phyloP scores from a whole-genome alignment of 1,140 invertebrate genomes.

The Drosophila asahinai region DNA sequence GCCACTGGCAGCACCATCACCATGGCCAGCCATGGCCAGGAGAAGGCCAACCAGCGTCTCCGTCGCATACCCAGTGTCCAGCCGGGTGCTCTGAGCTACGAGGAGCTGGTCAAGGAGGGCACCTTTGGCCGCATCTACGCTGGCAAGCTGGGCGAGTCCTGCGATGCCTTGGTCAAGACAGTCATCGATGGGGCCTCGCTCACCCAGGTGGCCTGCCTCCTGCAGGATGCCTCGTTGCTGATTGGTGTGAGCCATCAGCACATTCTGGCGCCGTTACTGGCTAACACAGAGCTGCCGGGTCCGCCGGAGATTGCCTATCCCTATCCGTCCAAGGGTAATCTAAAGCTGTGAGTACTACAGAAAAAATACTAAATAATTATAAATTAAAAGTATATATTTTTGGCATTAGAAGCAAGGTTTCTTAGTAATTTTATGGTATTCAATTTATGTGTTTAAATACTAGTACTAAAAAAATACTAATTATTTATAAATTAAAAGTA shows the following conservation, averaged over 20 bases:
- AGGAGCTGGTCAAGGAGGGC: constrained; percentile 90
- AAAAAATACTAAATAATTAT: too few relatives aligned
- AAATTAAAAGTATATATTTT: neutral
- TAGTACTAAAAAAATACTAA: too few relatives aligned
- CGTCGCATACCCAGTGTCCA: constrained; percentile 88
- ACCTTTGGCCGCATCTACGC: constrained; percentile 93
- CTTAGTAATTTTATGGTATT: neutral
- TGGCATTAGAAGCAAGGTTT: too few relatives aligned
- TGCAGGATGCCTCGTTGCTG: constrained; percentile 93
- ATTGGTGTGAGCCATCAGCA: constrained; percentile 93
- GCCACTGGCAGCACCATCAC: constrained; percentile 73
- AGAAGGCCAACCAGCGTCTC: constrained; percentile 88
- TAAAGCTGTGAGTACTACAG: constrained; percentile 90
- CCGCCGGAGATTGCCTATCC: constrained; percentile 93
- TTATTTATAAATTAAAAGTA: too few relatives aligned
- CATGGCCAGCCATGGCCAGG: constrained; percentile 66
- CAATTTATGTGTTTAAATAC: neutral
- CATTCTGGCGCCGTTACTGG: constrained; percentile 92
- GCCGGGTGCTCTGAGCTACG: constrained; percentile 88
- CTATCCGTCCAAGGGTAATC: constrained; percentile 92
- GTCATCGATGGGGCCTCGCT: constrained; percentile 93
- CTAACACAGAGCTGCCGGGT: constrained; percentile 91
- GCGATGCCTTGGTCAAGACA: constrained; percentile 94
- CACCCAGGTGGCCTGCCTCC: constrained; percentile 92
- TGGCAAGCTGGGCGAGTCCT: constrained; percentile 89